Evolutionary conservation across 2,888 invertebrate genomes (phyloP), one percentile per base, ranked within the genome.

Genomic region (Plagodis dolabraria): DNA sequence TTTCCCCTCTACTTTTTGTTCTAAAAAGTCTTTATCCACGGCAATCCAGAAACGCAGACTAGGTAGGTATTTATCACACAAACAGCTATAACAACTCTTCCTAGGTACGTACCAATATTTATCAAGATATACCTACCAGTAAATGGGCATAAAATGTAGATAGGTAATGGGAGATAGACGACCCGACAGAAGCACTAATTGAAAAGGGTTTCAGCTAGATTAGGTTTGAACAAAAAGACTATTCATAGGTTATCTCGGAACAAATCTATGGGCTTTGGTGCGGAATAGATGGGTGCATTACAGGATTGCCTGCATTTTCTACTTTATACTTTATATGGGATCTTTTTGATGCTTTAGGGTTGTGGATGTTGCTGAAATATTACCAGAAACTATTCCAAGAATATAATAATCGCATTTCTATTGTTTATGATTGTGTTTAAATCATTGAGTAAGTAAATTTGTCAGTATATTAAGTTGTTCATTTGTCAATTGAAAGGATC

Each of bases 131-230:
- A 40, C 11, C 43, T 12, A 12, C 43, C 38, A 38, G 38, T 38
- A 38, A 9, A 8, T 9, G 40, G 22, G 22, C 22, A 22, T 48
- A 50, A 52, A 60, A 38, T 33, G 55, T 38, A 33, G 51, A 59
- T 60, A 52, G 53, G 57, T 57, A 63, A 65, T 61, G 55, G 34
- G 53, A 63, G 63, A 64, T 65, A 60, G 57, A 63, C 63, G 55
- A 57, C 52, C 63, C 62, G 61, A 58, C 56, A 63, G 65, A 62
- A 64, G 64, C 67, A 61, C 64, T 67, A 65, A 67, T 64, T 69
- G 69, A 69, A 69, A 69, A 69, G 65, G 69, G 69, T 67, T 69
- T 69, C 67, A 64, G 69, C 59, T 63, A 65, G 67, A 65, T 67
- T 67, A 69, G 65, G 63, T 58, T 61, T 59, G 60, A 67, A 67